phyloP scores from a whole-genome alignment of 30 jellyfish, hydroid and myxozoan species.

The Hydractinia symbiolongicarpus region DNA sequence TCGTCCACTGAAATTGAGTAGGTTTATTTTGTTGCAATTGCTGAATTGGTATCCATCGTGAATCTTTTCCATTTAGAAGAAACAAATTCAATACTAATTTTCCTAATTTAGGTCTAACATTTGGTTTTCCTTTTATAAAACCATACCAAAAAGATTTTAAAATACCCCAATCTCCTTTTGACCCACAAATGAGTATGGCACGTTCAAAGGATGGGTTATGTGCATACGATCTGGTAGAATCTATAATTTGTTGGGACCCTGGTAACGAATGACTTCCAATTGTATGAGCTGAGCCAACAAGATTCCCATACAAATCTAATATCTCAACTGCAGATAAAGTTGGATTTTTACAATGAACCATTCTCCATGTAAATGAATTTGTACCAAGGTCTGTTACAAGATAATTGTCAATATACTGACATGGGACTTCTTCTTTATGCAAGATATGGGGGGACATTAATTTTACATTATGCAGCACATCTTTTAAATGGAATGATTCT shows the following conservation, averaged over 20 bases:
- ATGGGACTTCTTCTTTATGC: conserved; percentile 31
- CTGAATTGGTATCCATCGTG: not conserved
- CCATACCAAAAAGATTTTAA: conserved; percentile 36
- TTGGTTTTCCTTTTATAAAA: conserved; percentile 29
- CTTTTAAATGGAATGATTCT: conserved; percentile 28
- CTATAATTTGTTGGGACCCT: not conserved
- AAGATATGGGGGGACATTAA: conserved; percentile 31
- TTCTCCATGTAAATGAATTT: conserved; percentile 43
- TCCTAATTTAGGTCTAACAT: conserved; percentile 32
- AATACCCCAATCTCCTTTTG: conserved; percentile 45
- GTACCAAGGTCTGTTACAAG: conserved; percentile 21
- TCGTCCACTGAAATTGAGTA: conserved; percentile 12
- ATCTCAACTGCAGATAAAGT: conserved; percentile 46
- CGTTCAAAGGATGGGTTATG: conserved; percentile 30
- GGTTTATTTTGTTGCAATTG: not conserved
- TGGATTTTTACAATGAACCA: conserved; percentile 46
- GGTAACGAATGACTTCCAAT: conserved; percentile 42
- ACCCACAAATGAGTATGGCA: conserved; percentile 50
- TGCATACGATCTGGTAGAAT: conserved; percentile 2
- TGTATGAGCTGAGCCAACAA: conserved; percentile 49
- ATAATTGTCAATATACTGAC: conserved; percentile 30
- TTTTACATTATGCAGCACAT: conserved; percentile 18
- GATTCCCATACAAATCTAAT: conserved; percentile 37
- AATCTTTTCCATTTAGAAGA: conserved; percentile 16
- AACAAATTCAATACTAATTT: conserved; percentile 5